Percentiles rank a stretch among this genome's conserved stretches.
These are phyloP conservation scores for Drosophila pseudoananassae DNA, from an alignment of 1,140 invertebrate species.

Conservation along the genomic window DNA sequence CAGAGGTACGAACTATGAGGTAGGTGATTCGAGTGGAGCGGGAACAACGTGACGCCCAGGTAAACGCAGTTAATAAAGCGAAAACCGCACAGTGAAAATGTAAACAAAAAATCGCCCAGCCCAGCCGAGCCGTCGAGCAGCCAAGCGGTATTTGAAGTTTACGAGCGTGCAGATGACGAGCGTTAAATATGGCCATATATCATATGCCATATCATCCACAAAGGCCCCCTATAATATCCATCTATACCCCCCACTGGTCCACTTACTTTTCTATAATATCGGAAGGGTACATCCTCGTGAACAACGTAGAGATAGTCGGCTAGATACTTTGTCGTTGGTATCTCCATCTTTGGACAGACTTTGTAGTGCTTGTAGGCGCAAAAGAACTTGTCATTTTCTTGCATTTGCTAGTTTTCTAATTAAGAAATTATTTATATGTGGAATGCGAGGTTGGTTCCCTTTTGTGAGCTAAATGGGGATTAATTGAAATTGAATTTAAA, in stretches of 20 bases:
- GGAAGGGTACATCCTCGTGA: constrained; percentile 83
- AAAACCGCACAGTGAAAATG: constrained; percentile 79
- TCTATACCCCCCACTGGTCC: background rate
- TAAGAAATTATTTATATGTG: constrained; percentile 4
- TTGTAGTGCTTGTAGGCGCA: constrained; percentile 77
- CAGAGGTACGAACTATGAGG: constrained; percentile 2
- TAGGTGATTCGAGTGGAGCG: constrained; percentile 10
- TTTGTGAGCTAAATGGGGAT: constrained; percentile 7
- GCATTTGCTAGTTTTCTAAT: constrained; percentile 71
- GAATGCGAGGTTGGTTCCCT: constrained; percentile 22
- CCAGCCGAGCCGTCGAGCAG: constrained; percentile 1
- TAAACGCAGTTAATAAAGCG: constrained; percentile 75
- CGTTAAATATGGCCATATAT: constrained; percentile 22
- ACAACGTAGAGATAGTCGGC: constrained; percentile 83
- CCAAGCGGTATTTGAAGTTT: constrained; percentile 38
- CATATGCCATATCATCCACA: constrained; percentile 54
- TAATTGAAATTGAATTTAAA: constrained; percentile 12
- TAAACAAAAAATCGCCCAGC: constrained; percentile 66
- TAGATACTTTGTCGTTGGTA: constrained; percentile 84
- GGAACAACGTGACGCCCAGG: constrained; percentile 58
- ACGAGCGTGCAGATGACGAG: constrained; percentile 50
- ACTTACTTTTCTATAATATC: constrained; percentile 84
- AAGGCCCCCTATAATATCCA: constrained; percentile 11
- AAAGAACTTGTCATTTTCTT: constrained; percentile 83
- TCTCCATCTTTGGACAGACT: constrained; percentile 83